These are phyloP conservation scores for Meriones psammophilus DNA, from an alignment of 2,797 vertebrate genomes.

Conservation along the genomic window DNA sequence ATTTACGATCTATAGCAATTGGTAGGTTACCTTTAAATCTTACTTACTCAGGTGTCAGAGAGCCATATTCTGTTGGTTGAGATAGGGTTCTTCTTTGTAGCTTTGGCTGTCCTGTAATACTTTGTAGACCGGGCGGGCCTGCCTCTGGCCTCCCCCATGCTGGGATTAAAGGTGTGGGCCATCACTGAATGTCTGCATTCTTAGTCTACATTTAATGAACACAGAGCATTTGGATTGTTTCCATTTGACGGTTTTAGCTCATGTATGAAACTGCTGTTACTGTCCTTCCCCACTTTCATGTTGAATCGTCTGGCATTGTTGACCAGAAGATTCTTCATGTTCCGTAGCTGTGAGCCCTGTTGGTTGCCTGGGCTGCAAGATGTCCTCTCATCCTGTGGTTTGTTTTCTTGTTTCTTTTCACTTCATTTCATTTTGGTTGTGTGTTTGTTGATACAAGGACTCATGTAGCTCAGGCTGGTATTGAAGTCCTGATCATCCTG, in stretches of 20 bases:
- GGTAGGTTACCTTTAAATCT: conserved; percentile 88
- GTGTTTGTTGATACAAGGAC: background rate
- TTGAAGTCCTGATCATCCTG: background rate
- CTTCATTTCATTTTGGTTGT: background rate
- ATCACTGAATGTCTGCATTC: no score
- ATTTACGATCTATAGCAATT: conserved; percentile 98
- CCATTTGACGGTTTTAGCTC: conserved; percentile 1
- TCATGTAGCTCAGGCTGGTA: background rate
- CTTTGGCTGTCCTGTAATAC: no score
- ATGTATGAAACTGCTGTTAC: conserved; percentile 5
- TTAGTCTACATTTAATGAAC: background rate
- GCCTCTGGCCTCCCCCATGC: no score
- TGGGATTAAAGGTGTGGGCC: no score
- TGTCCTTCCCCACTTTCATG: conserved; percentile 34
- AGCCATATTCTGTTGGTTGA: background rate
- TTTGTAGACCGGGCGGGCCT: no score
- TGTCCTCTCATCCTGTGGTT: background rate
- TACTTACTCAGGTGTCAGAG: background rate
- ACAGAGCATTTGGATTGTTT: conserved; percentile 45
- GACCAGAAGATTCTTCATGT: conserved; percentile 11
- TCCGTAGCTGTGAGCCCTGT: background rate
- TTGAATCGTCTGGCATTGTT: conserved; percentile 3
- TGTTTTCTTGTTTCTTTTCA: background rate
- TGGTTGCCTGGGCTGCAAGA: background rate
- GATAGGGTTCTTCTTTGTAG: no score